Percentiles rank a stretch among this genome's conserved stretches.
Evolutionary conservation across 2,797 vertebrate genomes (phyloP).

Genomic region (Sebastes trivittatus): DNA sequence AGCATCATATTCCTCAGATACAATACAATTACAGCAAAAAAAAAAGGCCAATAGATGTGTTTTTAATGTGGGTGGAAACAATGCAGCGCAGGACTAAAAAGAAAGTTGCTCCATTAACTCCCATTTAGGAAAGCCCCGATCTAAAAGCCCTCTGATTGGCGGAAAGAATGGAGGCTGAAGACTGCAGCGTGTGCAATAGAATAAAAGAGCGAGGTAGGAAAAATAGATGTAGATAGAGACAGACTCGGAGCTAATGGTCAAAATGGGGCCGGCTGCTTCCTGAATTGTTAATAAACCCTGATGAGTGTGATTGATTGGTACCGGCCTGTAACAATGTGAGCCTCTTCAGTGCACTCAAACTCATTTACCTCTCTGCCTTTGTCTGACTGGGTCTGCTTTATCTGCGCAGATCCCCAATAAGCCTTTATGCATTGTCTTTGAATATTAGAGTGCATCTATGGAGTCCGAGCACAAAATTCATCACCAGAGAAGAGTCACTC

Average conservation of each 20-base stretch:
- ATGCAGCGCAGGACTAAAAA: not conserved
- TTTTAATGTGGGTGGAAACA: not conserved
- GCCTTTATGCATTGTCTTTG: slow-evolving; percentile 50
- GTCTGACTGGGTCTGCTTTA: slow-evolving; percentile 38
- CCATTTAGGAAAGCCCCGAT: slow-evolving; percentile 3
- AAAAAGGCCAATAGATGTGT: not conserved
- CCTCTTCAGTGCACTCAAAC: slow-evolving; percentile 59
- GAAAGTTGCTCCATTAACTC: slow-evolving; percentile 17
- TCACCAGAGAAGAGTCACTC: slow-evolving; percentile 36
- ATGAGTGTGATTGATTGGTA: slow-evolving; percentile 72
- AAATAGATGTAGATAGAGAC: slow-evolving; percentile 34
- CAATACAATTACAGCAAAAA: not conserved
- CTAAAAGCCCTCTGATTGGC: slow-evolving; percentile 1
- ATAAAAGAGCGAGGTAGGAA: not conserved
- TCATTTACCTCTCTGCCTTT: slow-evolving; percentile 65
- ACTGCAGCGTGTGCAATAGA: not conserved
- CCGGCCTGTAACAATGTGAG: slow-evolving; percentile 58
- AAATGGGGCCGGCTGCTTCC: slow-evolving; percentile 56
- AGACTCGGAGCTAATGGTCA: slow-evolving; percentile 54
- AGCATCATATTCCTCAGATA: not conserved
- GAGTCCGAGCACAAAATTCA: slow-evolving; percentile 24
- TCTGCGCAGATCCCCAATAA: slow-evolving; percentile 41
- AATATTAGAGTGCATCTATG: slow-evolving; percentile 51
- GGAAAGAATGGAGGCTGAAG: not conserved
- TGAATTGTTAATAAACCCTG: slow-evolving; percentile 75